Percentiles rank a stretch among this genome's conserved stretches.
Evolutionary conservation across 2,888 invertebrate genomes (phyloP).

Genomic region (Endotricha flammealis): DNA sequence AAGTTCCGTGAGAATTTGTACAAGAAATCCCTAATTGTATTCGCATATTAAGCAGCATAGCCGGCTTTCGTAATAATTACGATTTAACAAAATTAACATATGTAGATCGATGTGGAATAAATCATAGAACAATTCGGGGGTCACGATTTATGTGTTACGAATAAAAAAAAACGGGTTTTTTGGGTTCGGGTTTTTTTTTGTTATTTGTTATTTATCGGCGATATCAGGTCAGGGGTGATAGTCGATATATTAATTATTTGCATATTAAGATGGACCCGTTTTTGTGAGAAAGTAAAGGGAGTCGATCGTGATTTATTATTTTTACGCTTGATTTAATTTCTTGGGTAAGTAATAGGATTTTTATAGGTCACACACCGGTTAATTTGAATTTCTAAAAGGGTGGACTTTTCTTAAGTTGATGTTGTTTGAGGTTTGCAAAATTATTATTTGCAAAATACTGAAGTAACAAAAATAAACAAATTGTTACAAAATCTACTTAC

Average conservation of each 20-base stretch:
- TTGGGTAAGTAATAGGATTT: slow-evolving; percentile 2
- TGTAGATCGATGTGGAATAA: slow-evolving; percentile 66
- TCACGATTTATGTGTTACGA: slow-evolving; percentile 33
- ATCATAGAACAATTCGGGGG: slow-evolving; percentile 74
- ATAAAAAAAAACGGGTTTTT: slow-evolving; percentile 36
- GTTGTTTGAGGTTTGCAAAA: no score
- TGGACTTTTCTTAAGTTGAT: background rate
- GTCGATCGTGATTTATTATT: slow-evolving; percentile 47
- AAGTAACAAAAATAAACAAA: no score
- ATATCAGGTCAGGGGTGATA: slow-evolving; percentile 42
- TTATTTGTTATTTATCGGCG: slow-evolving; percentile 70
- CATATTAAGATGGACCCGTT: slow-evolving; percentile 54
- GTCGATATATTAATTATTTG: slow-evolving; percentile 58
- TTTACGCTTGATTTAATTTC: slow-evolving; percentile 44
- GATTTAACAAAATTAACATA: slow-evolving; percentile 55
- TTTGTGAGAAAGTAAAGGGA: slow-evolving; percentile 52
- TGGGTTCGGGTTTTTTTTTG: slow-evolving; percentile 35
- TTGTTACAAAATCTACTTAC: no score
- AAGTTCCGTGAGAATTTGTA: slow-evolving; percentile 64
- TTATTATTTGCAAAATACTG: no score
- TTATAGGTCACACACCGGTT: background rate
- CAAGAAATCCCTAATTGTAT: slow-evolving; percentile 69
- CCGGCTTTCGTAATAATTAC: slow-evolving; percentile 51
- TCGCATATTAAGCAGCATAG: slow-evolving; percentile 67
- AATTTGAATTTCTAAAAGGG: background rate